Base-by-base conservation (phyloP, 2,113 vertebrate species). In the Pithys albifrons region DNA sequence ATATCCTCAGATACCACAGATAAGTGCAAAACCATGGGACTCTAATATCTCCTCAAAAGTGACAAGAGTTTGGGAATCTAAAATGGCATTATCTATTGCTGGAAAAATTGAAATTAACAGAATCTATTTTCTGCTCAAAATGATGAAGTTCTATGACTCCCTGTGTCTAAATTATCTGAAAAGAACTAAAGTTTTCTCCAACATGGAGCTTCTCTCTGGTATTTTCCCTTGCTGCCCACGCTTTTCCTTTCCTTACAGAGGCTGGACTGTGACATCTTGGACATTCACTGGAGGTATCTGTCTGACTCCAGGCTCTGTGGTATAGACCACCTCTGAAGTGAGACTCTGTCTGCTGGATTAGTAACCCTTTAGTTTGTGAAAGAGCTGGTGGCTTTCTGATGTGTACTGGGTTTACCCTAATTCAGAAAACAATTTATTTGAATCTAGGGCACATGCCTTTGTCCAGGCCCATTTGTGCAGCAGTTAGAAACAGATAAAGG, bases 1-100 rank as follows among this genome's bases (percentile, higher is more conserved):
- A 19, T 7, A 39, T 31, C 24, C 31, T 74, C 43, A 52, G 28
- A 31, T 31, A 46, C 4, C 12, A 17, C 9, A 0, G 0, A 10
- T 57, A 33, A 70, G 19, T 28, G 33, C 14, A 84, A 75, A 85
- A 41, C 0, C 18, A 41, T 58, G 10, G 15, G n/a, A 35, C 33
- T 31, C 2, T 35, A 69, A 39, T 57, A 27, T 14, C 1, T 5
- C 41, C 33, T 75, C 37, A 52, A 64, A 69, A 64, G 8, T 51
- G 33, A 20, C 57, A 80, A 69, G 1, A 9, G 9, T 18, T 13
- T 41, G n/a, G n/a, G 29, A 75, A 65, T 64, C 52, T 46, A 58
- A 28, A 80, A 70, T 41, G 8, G 7, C 55, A 62, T 49, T 7
- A 28, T 37, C 24, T 75, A 19, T 25, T 62, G 31, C 19, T 14